Conservation (phyloP, 2,888 invertebrate genomes). For the Nephrotoma appendiculata region DNA sequence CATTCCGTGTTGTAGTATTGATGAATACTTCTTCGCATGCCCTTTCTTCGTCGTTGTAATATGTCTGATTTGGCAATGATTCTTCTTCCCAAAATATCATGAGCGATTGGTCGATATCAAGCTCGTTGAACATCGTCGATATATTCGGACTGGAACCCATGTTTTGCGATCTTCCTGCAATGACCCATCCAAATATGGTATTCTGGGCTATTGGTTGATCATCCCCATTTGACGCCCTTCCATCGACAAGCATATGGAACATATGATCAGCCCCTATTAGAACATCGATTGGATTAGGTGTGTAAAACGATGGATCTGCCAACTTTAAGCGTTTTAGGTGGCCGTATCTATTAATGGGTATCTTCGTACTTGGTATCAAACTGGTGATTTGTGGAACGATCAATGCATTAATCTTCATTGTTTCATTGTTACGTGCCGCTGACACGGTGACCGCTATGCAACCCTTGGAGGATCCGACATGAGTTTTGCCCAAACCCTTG, state of each 20-base stretch:
- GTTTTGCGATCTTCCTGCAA: not conserved
- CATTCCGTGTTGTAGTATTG: too few species aligned
- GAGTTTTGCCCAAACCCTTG: not conserved
- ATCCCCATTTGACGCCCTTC: not conserved
- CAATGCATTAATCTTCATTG: too few species aligned
- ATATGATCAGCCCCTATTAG: too few species aligned
- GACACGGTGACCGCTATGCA: too few species aligned
- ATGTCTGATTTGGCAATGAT: not conserved
- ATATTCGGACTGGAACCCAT: not conserved
- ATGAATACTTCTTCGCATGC: too few species aligned
- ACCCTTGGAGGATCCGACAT: too few species aligned
- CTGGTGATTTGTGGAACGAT: not conserved
- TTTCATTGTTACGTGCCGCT: too few species aligned
- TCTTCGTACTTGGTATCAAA: not conserved
- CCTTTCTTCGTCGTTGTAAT: not conserved
- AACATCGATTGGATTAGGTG: too few species aligned
- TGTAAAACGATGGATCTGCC: too few species aligned
- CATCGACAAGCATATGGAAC: too few species aligned
- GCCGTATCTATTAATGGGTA: not conserved
- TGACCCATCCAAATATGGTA: too few species aligned
- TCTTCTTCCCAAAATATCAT: not conserved
- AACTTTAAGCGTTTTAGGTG: not conserved
- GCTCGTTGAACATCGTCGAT: not conserved
- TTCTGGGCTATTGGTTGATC: too few species aligned
- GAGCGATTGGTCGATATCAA: not conserved